Conservation (phyloP, 2,113 vertebrate genomes). For the Forbesichthys papilliferus region DNA sequence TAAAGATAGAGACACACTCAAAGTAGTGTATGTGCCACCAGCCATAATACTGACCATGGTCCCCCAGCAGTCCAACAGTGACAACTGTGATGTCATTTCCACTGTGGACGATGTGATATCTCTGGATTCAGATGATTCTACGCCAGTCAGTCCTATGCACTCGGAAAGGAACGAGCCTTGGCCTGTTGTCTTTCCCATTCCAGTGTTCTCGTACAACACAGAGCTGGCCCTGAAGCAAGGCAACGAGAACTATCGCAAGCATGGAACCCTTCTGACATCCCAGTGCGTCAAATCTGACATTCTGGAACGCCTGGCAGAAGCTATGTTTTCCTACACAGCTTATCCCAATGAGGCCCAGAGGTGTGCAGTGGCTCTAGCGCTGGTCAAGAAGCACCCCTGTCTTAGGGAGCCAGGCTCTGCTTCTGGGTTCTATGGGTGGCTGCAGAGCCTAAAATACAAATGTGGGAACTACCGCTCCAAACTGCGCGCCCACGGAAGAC, state of each 20-base stretch:
- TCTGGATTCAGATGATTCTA: slow-evolving; percentile 11
- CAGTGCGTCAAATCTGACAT: slow-evolving; percentile 23
- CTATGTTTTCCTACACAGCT: slow-evolving; percentile 27
- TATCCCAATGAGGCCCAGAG: slow-evolving; percentile 31
- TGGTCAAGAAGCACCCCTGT: slow-evolving; percentile 37
- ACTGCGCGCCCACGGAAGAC: slow-evolving; percentile 26
- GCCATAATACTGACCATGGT: neutral
- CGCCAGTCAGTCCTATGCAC: neutral
- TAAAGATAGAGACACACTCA: slow-evolving; percentile 44
- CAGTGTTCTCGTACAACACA: slow-evolving; percentile 22
- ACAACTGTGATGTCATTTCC: neutral
- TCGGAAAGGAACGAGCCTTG: slow-evolving; percentile 20
- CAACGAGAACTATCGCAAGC: slow-evolving; percentile 25
- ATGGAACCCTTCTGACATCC: slow-evolving; percentile 5
- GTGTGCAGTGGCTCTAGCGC: slow-evolving; percentile 5
- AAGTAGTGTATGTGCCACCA: slow-evolving; percentile 20
- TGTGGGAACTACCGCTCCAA: slow-evolving; percentile 40
- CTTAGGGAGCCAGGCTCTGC: slow-evolving; percentile 36
- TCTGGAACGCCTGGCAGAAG: slow-evolving; percentile 24
- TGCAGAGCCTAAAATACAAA: slow-evolving; percentile 39
- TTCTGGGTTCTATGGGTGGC: slow-evolving; percentile 32
- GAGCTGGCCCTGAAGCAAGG: slow-evolving; percentile 26
- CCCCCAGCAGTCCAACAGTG: neutral
- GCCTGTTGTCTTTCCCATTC: slow-evolving; percentile 33
- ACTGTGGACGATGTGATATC: neutral